Evolutionary conservation across 2,113 vertebrate species (phyloP).

Genomic region (Acrocephalus kingi): DNA sequence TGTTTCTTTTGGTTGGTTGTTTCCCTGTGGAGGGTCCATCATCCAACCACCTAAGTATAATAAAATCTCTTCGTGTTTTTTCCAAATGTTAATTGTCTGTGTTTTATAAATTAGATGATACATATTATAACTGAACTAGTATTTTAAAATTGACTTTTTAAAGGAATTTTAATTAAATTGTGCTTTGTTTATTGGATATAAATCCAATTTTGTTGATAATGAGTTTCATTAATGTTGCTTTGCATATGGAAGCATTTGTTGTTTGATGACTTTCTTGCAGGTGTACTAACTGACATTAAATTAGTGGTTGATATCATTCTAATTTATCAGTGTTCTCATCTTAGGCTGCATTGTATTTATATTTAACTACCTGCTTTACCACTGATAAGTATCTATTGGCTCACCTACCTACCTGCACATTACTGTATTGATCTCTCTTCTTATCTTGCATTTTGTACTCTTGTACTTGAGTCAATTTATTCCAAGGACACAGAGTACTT

Average conservation of each 20-base stretch:
- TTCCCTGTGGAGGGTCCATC: background rate
- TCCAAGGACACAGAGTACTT: slow-evolving; percentile 48
- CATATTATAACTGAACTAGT: background rate
- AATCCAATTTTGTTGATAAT: background rate
- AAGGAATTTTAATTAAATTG: background rate
- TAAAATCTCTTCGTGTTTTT: background rate
- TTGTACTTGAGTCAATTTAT: slow-evolving; percentile 39
- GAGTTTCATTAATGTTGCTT: background rate
- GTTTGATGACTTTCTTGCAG: background rate
- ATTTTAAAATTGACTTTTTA: background rate
- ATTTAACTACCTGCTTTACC: background rate
- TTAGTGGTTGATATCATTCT: background rate
- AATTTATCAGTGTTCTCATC: background rate
- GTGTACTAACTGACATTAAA: background rate
- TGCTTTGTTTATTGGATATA: background rate
- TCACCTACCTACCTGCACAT: background rate
- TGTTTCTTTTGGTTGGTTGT: background rate
- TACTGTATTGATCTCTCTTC: slow-evolving; percentile 22
- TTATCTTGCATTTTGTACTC: slow-evolving; percentile 29
- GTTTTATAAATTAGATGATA: background rate
- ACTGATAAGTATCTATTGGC: background rate
- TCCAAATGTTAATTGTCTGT: background rate
- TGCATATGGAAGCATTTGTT: background rate
- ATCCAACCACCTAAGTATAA: background rate
- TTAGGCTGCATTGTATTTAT: background rate